Evolutionary conservation across 2,888 invertebrate species (phyloP).

Genomic region (Pelosia muscerda): DNA sequence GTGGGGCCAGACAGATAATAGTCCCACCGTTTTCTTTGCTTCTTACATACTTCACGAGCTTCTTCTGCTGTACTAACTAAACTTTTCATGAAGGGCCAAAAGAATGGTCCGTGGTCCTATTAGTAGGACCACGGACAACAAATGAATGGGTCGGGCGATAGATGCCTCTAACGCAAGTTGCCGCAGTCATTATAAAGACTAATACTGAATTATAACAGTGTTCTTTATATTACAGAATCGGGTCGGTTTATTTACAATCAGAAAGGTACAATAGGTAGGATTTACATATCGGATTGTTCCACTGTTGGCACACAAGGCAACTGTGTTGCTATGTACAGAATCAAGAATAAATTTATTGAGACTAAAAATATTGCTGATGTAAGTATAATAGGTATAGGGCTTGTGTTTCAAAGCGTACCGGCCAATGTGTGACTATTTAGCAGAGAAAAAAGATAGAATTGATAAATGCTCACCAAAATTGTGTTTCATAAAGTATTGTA

Average conservation of each 20-base stretch:
- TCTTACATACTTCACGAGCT: not conserved
- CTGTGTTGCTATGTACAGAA: constrained; percentile 90
- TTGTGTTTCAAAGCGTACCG: not conserved
- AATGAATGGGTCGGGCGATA: too few species aligned
- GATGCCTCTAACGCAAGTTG: too few species aligned
- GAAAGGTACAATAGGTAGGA: constrained; percentile 81
- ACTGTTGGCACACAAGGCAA: constrained; percentile 86
- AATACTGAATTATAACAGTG: too few species aligned
- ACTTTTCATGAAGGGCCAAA: not conserved
- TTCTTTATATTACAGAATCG: constrained; percentile 82
- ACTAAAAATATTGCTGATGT: constrained; percentile 90
- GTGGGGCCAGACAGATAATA: too few species aligned
- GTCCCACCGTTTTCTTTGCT: not conserved
- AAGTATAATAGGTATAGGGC: constrained; percentile 38
- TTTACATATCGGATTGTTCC: constrained; percentile 88
- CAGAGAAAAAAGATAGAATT: not conserved
- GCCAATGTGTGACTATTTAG: not conserved
- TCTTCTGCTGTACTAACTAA: not conserved
- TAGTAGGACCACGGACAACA: too few species aligned
- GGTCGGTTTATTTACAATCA: constrained; percentile 86
- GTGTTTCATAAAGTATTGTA: too few species aligned
- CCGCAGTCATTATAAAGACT: too few species aligned
- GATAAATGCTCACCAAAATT: too few species aligned
- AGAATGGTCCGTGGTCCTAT: too few species aligned
- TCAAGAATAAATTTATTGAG: constrained; percentile 88